phyloP scores from a whole-genome alignment of 1,140 invertebrate genomes.

The Venturia canescens region DNA sequence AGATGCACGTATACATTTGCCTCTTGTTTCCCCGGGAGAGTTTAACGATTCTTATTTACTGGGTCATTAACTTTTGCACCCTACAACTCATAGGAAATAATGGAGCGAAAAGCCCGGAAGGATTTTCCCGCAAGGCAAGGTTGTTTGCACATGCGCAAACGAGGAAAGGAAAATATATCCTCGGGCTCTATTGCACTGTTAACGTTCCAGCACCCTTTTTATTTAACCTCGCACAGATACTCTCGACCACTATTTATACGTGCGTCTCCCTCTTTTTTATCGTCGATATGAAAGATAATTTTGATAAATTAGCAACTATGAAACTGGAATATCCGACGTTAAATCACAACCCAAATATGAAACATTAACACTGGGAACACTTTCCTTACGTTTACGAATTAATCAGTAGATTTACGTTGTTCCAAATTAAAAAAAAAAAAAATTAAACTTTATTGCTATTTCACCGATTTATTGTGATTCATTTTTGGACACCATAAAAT shows the following conservation, averaged over 20 bases:
- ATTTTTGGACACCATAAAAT: too few relatives aligned
- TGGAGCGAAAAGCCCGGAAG: neutral
- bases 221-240: neutral
- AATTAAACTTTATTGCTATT: too few relatives aligned
- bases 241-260: neutral
- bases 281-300: neutral
- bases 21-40: slow-evolving; percentile 20
- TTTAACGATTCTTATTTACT: slow-evolving; percentile 48
- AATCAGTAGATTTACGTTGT: neutral
- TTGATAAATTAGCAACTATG: neutral
- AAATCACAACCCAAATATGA: neutral
- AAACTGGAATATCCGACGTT: neutral
- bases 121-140: neutral
- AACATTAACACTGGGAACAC: neutral
- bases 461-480: too few relatives aligned
- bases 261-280: neutral
- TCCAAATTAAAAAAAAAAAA: neutral
- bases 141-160: neutral
- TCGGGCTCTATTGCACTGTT: neutral
- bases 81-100: slow-evolving; percentile 26
- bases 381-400: neutral
- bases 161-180: neutral
- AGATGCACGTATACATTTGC: neutral
- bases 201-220: neutral
- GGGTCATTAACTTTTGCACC: slow-evolving; percentile 48